Evolutionary conservation across 2,888 invertebrate species (phyloP).

Genomic region (Eristalinus aeneus): DNA sequence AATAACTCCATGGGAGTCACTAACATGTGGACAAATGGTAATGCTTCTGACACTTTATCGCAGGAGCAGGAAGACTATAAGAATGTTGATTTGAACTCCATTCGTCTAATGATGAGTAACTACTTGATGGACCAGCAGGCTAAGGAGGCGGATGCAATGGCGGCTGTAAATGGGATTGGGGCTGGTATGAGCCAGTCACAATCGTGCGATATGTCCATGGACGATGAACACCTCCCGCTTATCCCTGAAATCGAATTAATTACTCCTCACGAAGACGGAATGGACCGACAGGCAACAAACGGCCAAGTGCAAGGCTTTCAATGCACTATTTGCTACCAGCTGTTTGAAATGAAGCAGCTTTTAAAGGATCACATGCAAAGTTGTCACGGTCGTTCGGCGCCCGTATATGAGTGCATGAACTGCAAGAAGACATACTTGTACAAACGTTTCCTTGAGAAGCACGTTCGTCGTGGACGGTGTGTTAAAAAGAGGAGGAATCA

Average conservation of each 20-base stretch:
- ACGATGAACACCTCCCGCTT: constrained; percentile 78
- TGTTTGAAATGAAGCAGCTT: constrained; percentile 79
- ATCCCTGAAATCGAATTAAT: constrained; percentile 79
- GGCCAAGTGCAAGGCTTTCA: constrained; percentile 76
- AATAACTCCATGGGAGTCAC: constrained; percentile 24
- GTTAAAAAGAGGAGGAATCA: constrained; percentile 80
- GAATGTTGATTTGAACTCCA: constrained; percentile 76
- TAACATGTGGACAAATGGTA: constrained; percentile 51
- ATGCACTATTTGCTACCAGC: constrained; percentile 78
- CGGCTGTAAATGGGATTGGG: constrained; percentile 72
- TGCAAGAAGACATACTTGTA: constrained; percentile 80
- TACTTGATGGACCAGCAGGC: constrained; percentile 79
- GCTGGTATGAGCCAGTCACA: not conserved
- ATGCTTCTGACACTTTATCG: not conserved
- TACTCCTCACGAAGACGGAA: constrained; percentile 77
- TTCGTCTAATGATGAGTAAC: constrained; percentile 77
- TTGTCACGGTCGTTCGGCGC: constrained; percentile 78
- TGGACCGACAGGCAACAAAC: constrained; percentile 20
- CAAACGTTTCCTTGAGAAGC: constrained; percentile 80
- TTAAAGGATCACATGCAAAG: constrained; percentile 79
- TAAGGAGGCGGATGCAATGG: constrained; percentile 74
- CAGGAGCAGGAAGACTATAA: constrained; percentile 41
- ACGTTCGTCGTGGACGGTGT: constrained; percentile 79
- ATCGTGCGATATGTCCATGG: constrained; percentile 64
- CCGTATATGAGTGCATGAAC: constrained; percentile 79